Evolutionary conservation across 2,797 vertebrate genomes (phyloP).

Genomic region (Danio albolineatus): DNA sequence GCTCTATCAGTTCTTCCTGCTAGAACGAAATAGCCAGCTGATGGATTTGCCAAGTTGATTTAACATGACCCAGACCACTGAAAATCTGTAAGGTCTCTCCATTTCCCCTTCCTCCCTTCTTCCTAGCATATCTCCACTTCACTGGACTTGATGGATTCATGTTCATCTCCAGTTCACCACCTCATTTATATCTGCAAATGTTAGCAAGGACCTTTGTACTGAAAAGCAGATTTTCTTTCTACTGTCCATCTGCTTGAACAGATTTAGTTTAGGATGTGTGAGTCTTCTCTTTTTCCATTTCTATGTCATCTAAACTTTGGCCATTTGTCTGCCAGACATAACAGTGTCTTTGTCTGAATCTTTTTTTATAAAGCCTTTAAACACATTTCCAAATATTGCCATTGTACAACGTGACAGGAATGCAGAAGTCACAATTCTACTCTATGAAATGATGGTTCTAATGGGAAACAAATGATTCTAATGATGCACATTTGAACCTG

Average conservation of each 20-base stretch:
- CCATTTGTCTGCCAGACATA: conserved; percentile 11
- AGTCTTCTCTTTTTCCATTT: background rate
- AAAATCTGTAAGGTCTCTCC: conserved; percentile 9
- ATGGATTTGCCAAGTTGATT: conserved; percentile 32
- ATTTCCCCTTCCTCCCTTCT: conserved; percentile 21
- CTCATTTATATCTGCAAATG: conserved; percentile 27
- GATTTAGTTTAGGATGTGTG: background rate
- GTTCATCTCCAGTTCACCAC: conserved; percentile 4
- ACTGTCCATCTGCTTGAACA: background rate
- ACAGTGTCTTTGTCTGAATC: background rate
- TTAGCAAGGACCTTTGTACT: background rate
- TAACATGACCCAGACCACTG: conserved; percentile 25
- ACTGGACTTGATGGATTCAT: conserved; percentile 25
- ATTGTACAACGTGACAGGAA: background rate
- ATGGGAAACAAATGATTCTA: background rate
- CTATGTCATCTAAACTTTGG: conserved; percentile 10
- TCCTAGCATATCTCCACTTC: conserved; percentile 3
- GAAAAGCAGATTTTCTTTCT: background rate
- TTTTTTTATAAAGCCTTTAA: background rate
- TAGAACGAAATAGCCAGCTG: conserved; percentile 20
- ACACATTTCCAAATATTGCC: background rate
- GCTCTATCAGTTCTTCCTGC: conserved; percentile 40
- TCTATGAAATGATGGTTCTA: background rate
- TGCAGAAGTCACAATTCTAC: background rate
- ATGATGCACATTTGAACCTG: background rate